phyloP scores from a whole-genome alignment of 1,140 invertebrate genomes.

The Bombus confusus region DNA sequence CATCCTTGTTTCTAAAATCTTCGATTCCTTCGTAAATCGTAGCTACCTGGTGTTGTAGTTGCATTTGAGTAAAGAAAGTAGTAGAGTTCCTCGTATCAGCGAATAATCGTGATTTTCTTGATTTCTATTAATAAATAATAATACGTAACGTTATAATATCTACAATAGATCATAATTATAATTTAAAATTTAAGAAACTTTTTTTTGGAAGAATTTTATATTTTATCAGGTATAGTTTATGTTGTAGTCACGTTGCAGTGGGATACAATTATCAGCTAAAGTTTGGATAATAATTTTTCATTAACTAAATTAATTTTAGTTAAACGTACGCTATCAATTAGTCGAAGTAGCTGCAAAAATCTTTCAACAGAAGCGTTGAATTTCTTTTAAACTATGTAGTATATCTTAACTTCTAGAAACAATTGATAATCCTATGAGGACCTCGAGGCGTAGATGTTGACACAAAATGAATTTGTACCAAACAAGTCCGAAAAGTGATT shows the following conservation, averaged over 20 bases:
- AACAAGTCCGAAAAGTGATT: background rate
- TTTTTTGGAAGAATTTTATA: background rate
- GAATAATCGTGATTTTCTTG: background rate
- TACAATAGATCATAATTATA: no score
- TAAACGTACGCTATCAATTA: no score
- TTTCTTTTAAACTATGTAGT: background rate
- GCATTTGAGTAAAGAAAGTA: background rate
- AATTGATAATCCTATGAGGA: no score
- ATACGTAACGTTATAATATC: no score
- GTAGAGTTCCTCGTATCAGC: background rate
- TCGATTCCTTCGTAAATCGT: slow-evolving; percentile 45
- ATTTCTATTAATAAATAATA: no score
- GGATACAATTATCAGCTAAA: no score
- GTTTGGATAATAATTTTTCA: no score
- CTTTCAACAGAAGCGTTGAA: background rate
- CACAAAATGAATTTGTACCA: background rate
- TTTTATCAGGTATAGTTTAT: no score
- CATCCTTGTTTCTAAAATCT: slow-evolving; percentile 45
- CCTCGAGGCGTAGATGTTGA: no score
- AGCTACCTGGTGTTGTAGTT: no score
- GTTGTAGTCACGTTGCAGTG: no score
- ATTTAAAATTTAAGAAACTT: background rate
- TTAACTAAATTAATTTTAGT: no score
- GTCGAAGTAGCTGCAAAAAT: background rate
- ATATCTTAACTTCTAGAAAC: background rate